Conservation (phyloP, 2,113 vertebrate genomes). For the Macrotus californicus region DNA sequence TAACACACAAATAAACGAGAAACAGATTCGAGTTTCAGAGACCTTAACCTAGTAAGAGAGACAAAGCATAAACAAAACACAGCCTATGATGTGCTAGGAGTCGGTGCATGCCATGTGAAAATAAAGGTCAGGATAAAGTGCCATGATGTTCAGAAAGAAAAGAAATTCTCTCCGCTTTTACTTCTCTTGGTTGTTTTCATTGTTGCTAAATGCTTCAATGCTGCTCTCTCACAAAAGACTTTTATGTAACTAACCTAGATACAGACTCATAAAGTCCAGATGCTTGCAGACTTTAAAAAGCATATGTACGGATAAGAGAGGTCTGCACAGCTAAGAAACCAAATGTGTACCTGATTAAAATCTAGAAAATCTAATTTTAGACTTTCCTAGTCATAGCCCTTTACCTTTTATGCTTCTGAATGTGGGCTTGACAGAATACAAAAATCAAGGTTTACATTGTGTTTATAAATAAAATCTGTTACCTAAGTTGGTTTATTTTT, state of each 20-base stretch:
- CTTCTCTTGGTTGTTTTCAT: conserved; percentile 39
- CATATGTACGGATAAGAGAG: conserved; percentile 42
- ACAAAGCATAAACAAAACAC: conserved; percentile 18
- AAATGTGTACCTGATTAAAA: conserved; percentile 65
- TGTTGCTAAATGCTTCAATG: conserved; percentile 53
- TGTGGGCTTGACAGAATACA: conserved; percentile 24
- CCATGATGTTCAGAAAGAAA: not conserved
- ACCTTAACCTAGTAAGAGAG: conserved; percentile 15
- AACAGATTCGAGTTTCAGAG: conserved; percentile 37
- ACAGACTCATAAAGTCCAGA: conserved; percentile 68
- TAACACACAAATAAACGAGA: conserved; percentile 30
- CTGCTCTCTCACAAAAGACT: conserved; percentile 44
- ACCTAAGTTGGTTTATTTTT: conserved; percentile 39
- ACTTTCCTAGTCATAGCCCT: conserved; percentile 47
- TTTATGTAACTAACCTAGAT: conserved; percentile 59
- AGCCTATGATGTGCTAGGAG: not conserved
- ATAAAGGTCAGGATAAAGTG: conserved; percentile 16
- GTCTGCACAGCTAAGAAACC: conserved; percentile 54
- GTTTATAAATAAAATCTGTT: conserved; percentile 54
- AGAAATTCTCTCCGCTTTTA: conserved; percentile 28
- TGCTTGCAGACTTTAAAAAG: conserved; percentile 65
- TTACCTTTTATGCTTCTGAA: conserved; percentile 58
- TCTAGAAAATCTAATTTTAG: conserved; percentile 61
- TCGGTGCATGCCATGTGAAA: not conserved
- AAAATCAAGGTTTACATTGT: conserved; percentile 25